phyloP scores from a whole-genome alignment of 2,888 invertebrate species.

The Tetragonisca angustula region DNA sequence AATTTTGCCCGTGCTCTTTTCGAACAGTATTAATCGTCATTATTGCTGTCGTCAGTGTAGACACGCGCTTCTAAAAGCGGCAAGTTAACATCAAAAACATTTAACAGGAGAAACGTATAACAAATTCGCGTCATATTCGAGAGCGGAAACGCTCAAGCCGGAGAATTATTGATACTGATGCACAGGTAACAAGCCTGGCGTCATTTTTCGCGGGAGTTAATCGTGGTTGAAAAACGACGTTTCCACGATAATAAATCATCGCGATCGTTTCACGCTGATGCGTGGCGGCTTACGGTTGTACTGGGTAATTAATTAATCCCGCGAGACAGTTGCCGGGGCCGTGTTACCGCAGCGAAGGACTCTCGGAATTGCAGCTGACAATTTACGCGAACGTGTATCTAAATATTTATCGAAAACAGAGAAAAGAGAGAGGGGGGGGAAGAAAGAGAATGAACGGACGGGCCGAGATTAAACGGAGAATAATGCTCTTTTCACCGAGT shows the following conservation, averaged over 20 bases:
- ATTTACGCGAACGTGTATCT: background rate
- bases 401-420: constrained; percentile 15
- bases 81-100: no score
- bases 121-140: no score
- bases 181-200: background rate
- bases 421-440: no score
- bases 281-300: background rate
- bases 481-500: constrained; percentile 36
- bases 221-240: constrained; percentile 4
- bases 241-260: constrained; percentile 4
- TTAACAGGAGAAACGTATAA: no score
- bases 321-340: constrained; percentile 1
- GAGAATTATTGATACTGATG: no score
- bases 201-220: background rate
- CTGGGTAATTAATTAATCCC: constrained; percentile 6
- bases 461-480: background rate
- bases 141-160: no score
- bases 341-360: background rate
- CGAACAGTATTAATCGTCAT: no score
- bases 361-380: background rate
- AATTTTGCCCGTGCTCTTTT: no score
- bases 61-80: no score
- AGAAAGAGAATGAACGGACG: background rate
- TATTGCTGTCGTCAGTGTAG: no score
- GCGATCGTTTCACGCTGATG: background rate